Evolutionary conservation across 2,797 vertebrate species (phyloP).

Genomic region (Spatula versicolor): DNA sequence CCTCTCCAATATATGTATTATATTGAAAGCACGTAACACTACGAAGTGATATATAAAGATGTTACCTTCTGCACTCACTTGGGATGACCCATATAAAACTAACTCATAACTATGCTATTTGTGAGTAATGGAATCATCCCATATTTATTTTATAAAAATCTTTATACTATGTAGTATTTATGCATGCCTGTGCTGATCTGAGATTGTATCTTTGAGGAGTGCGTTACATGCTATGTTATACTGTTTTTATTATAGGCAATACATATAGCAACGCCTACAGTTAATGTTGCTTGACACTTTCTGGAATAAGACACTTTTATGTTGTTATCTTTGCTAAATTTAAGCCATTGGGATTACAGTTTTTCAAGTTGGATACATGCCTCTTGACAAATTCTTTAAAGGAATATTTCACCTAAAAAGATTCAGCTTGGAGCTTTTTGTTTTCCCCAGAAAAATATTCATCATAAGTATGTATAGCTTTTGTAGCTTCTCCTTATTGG

Average conservation of each 20-base stretch:
- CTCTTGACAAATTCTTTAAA: neutral
- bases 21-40: neutral
- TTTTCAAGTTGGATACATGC: neutral
- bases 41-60: neutral
- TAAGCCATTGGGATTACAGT: neutral
- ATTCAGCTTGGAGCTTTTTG: neutral
- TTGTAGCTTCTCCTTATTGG: neutral
- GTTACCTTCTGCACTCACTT: neutral
- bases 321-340: neutral
- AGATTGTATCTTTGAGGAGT: neutral
- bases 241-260: neutral
- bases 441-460: neutral
- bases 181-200: neutral
- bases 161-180: neutral
- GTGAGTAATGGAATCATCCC: neutral
- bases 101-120: neutral
- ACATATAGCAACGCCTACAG: neutral
- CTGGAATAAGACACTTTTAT: neutral
- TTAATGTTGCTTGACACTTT: accelerated
- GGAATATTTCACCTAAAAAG: neutral
- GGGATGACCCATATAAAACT: neutral
- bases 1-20: neutral
- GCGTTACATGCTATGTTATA: neutral
- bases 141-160: neutral
- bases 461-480: neutral